These are phyloP conservation scores for Drosophila novamexicana DNA, from an alignment of 1,140 invertebrate species.

Conservation along the genomic window DNA sequence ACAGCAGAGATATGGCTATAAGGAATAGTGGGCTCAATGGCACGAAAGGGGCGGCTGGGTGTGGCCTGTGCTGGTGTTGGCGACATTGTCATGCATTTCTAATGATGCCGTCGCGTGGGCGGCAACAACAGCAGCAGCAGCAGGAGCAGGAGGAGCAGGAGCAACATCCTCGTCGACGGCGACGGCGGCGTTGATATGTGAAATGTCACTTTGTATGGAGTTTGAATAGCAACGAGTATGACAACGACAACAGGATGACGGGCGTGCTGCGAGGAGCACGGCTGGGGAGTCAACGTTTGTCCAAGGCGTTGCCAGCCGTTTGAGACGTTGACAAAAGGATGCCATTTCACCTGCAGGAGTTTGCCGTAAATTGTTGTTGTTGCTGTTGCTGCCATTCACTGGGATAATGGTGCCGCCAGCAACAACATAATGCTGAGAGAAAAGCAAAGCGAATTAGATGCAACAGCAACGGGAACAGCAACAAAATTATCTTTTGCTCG, in stretches of 20 bases:
- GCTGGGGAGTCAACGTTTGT: neutral
- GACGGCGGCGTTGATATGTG: conserved; percentile 66
- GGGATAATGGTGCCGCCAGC: conserved; percentile 54
- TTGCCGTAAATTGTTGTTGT: conserved; percentile 71
- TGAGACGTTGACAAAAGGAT: conserved; percentile 73
- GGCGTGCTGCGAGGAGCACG: conserved; percentile 18
- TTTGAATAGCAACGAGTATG: conserved; percentile 74
- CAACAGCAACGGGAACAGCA: conserved; percentile 42
- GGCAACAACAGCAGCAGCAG: conserved; percentile 9
- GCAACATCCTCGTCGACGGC: neutral
- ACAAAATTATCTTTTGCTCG: conserved; percentile 63
- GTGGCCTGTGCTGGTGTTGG: conserved; percentile 38
- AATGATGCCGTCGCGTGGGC: conserved; percentile 65
- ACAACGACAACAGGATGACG: conserved; percentile 52
- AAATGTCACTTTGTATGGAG: conserved; percentile 79
- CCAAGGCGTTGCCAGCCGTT: conserved; percentile 45
- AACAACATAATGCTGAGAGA: conserved; percentile 59
- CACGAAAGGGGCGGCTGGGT: conserved; percentile 7
- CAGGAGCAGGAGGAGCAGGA: neutral
- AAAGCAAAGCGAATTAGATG: conserved; percentile 72
- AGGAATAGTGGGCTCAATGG: neutral
- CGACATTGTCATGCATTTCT: conserved; percentile 82
- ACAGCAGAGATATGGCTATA: conserved; percentile 11
- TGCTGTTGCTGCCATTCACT: conserved; percentile 43
- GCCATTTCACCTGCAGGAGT: conserved; percentile 72